These are phyloP conservation scores for Campylomormyrus tamandua DNA, from an alignment of 2,113 vertebrate genomes.

Conservation along the genomic window DNA sequence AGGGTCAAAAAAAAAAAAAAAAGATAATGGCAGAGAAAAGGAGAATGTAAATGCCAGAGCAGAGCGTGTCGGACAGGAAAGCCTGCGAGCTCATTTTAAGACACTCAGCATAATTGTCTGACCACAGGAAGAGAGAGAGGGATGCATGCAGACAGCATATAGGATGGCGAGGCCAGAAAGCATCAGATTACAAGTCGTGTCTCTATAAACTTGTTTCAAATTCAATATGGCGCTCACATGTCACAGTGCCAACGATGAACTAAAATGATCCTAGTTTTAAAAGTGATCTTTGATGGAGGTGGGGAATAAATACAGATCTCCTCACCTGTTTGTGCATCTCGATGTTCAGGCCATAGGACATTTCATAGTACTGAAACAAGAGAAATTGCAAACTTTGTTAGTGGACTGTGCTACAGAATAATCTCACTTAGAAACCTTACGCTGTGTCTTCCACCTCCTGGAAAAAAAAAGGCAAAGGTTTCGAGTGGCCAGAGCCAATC, in stretches of 20 bases:
- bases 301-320: too few relatives aligned
- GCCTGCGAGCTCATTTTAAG: background rate
- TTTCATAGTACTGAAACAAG: constrained; percentile 68
- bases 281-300: background rate
- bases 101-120: background rate
- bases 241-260: background rate
- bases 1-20: background rate
- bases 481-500: background rate
- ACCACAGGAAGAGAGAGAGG: background rate
- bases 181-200: background rate
- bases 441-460: background rate
- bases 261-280: background rate
- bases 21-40: background rate
- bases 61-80: background rate
- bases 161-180: background rate
- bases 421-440: background rate
- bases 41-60: background rate
- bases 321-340: constrained; percentile 80
- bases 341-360: constrained; percentile 80
- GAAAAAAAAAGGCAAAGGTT: background rate
- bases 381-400: background rate
- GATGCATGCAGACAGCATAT: background rate
- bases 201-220: background rate
- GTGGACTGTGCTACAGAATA: background rate
- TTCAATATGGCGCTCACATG: background rate